A percentile compares a stretch with the other conserved stretches of the same genome.
Evolutionary conservation across 2,797 vertebrate species (phyloP).

Genomic region (Pelodytes ibericus): DNA sequence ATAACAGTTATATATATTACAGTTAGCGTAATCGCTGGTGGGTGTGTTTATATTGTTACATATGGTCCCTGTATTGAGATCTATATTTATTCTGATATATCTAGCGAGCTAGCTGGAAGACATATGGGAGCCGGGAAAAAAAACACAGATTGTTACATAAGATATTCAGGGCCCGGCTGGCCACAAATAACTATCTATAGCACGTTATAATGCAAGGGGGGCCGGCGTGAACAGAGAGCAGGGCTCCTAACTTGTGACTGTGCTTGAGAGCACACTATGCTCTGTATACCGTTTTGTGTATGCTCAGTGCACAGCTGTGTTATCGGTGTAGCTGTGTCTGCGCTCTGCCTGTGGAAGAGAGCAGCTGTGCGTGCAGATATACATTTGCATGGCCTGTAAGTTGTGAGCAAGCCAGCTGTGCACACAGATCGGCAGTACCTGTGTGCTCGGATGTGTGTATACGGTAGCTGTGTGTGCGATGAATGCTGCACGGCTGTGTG

Average conservation of each 20-base stretch:
- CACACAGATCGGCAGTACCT: no score
- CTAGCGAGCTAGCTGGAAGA: neutral
- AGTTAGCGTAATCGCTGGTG: no score
- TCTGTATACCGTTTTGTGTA: neutral
- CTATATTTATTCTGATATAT: no score
- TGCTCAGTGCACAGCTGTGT: neutral
- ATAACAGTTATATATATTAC: no score
- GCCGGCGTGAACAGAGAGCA: neutral
- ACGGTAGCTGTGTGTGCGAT: conserved; percentile 35
- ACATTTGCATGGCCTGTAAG: neutral
- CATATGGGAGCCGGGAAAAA: neutral
- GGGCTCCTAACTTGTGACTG: no score
- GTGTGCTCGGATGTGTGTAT: conserved; percentile 22
- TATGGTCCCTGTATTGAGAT: no score
- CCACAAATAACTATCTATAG: neutral
- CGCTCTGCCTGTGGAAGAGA: neutral
- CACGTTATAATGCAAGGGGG: neutral
- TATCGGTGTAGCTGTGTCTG: neutral
- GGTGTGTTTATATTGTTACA: no score
- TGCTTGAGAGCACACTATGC: neutral
- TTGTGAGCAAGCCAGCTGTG: neutral
- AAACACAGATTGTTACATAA: conserved; percentile 8
- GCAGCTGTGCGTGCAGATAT: neutral
- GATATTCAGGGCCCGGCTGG: neutral
- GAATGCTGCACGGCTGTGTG: conserved; percentile 63